phyloP scores from a whole-genome alignment of 2,797 vertebrate genomes.

The Sebastes nivosus region DNA sequence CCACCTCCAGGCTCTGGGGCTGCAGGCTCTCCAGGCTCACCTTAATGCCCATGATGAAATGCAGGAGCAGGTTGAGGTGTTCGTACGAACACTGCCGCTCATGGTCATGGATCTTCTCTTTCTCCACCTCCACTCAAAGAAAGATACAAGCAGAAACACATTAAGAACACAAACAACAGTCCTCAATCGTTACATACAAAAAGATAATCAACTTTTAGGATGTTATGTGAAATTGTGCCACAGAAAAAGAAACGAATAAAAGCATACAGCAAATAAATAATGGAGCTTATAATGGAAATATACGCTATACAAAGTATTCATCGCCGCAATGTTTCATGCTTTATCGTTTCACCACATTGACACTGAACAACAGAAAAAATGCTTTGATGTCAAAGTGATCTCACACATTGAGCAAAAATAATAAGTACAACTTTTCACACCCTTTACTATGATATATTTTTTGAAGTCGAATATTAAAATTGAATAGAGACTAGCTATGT shows the following conservation, averaged over 20 bases:
- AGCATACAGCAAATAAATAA: slow-evolving; percentile 5
- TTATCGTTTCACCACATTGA: neutral
- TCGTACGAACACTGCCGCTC: slow-evolving; percentile 88
- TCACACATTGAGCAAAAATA: too few relatives aligned
- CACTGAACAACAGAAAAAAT: slow-evolving; percentile 4
- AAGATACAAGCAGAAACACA: slow-evolving; percentile 7
- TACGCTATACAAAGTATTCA: slow-evolving; percentile 21
- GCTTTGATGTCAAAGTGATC: neutral
- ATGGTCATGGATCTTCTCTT: slow-evolving; percentile 89
- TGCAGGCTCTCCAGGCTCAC: slow-evolving; percentile 86
- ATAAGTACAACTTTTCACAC: neutral
- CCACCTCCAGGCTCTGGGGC: slow-evolving; percentile 84
- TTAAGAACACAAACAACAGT: neutral
- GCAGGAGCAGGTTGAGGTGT: slow-evolving; percentile 91
- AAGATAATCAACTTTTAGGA: neutral
- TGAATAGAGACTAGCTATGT: neutral
- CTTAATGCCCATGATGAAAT: slow-evolving; percentile 89
- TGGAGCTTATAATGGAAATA: neutral
- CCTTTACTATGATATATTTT: too few relatives aligned
- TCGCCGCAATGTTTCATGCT: neutral
- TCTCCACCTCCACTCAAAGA: slow-evolving; percentile 86
- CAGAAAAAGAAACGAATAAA: neutral
- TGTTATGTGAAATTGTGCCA: neutral
- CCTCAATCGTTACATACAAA: neutral
- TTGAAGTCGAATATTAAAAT: neutral